A percentile compares a stretch with the other conserved stretches of the same genome.
Conservation (phyloP, 2,113 vertebrate genomes). For the Papio anubis region DNA sequence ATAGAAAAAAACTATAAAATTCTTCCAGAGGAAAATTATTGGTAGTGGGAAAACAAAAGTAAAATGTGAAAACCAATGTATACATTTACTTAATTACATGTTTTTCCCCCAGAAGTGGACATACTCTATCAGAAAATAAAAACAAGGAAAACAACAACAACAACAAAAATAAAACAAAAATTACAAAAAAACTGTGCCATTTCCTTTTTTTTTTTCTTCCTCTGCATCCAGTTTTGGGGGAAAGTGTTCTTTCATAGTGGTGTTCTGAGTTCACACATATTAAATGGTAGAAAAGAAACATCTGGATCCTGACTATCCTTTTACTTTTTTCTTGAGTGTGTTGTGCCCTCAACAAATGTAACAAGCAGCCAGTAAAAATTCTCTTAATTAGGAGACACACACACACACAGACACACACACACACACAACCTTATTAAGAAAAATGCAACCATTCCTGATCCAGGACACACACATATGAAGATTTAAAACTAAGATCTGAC, state of each 20-base stretch:
- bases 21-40: constrained; percentile 68
- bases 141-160: not conserved
- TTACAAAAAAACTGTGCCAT: constrained; percentile 14
- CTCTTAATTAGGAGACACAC: constrained; percentile 61
- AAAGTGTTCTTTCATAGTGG: not conserved
- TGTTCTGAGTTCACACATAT: constrained; percentile 63
- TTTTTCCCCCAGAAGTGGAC: constrained; percentile 65
- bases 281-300: constrained; percentile 48
- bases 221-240: constrained; percentile 67
- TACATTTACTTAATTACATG: constrained; percentile 61
- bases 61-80: constrained; percentile 49
- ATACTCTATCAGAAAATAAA: constrained; percentile 55
- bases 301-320: constrained; percentile 14
- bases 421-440: constrained; percentile 68
- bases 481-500: constrained; percentile 80
- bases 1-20: constrained; percentile 49
- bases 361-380: constrained; percentile 70
- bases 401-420: constrained; percentile 20
- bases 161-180: not conserved
- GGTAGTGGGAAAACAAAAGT: constrained; percentile 57
- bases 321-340: constrained; percentile 58
- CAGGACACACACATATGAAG: constrained; percentile 71
- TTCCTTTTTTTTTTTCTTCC: constrained; percentile 63
- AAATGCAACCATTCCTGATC: constrained; percentile 76
- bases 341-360: constrained; percentile 63